Evolutionary conservation across 2,113 vertebrate species (phyloP).

Genomic region (Diadophis punctatus): DNA sequence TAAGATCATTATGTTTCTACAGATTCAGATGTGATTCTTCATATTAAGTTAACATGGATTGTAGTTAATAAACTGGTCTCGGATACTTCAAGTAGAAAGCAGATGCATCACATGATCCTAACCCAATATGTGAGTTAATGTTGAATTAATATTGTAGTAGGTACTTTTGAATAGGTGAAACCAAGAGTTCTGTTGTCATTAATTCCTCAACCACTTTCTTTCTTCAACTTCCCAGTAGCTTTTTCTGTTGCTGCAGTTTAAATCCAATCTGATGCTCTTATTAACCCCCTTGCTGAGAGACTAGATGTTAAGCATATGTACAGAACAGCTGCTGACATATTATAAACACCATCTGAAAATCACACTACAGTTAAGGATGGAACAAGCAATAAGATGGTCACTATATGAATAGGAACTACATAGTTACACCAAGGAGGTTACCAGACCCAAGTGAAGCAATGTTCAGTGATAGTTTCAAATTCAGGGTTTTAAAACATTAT

Average conservation of each 20-base stretch:
- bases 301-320: not conserved
- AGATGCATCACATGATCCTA: not conserved
- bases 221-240: not conserved
- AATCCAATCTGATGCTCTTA: not conserved
- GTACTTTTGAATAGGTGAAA: not conserved
- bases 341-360: not conserved
- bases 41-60: not conserved
- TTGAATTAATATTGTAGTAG: not conserved
- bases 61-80: not conserved
- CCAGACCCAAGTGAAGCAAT: not conserved
- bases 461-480: not conserved
- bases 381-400: not conserved
- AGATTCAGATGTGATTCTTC: not conserved
- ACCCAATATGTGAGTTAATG: not conserved
- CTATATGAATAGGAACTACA: not conserved
- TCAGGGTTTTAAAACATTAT: not conserved
- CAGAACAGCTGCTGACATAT: not conserved
- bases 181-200: not conserved
- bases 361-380: not conserved
- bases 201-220: not conserved
- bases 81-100: not conserved
- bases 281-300: not conserved
- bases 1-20: not conserved
- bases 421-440: not conserved
- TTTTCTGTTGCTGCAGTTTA: not conserved